Evolutionary conservation across 2,113 vertebrate species (phyloP).

Genomic region (Dicentrarchus labrax): DNA sequence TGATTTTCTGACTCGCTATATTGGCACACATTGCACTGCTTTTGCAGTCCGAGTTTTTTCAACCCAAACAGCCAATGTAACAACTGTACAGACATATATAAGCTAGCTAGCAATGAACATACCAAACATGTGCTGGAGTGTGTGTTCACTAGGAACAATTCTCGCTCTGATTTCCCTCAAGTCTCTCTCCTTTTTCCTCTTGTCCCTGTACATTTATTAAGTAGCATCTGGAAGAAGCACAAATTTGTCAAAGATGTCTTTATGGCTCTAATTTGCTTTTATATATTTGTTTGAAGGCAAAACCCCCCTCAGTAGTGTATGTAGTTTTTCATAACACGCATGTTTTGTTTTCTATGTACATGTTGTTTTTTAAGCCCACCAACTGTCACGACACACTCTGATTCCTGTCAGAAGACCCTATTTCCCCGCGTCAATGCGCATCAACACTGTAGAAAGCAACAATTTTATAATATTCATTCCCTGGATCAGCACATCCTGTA

Average conservation of each 20-base stretch:
- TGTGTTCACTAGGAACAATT: no score
- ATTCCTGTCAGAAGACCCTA: not conserved
- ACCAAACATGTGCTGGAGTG: no score
- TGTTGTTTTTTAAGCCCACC: not conserved
- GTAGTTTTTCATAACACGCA: not conserved
- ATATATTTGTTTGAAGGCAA: slow-evolving; percentile 2
- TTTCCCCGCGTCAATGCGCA: not conserved
- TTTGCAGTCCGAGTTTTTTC: not conserved
- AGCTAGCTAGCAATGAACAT: no score
- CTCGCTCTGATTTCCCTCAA: no score
- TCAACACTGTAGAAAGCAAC: not conserved
- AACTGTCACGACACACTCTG: not conserved
- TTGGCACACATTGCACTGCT: no score
- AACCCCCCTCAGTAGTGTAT: not conserved
- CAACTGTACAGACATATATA: not conserved
- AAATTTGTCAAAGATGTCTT: not conserved
- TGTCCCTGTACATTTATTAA: not conserved
- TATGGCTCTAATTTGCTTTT: not conserved
- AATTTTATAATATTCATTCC: slow-evolving; percentile 1
- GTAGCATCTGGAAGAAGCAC: not conserved
- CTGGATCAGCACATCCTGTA: slow-evolving; percentile 1
- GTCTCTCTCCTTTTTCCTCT: not conserved
- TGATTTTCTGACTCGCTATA: no score
- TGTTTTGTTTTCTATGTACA: not conserved
- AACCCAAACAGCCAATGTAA: not conserved